A percentile compares a stretch with the other conserved stretches of the same genome.
phyloP scores from a whole-genome alignment of 2,888 invertebrate genomes.

The Timema podura region DNA sequence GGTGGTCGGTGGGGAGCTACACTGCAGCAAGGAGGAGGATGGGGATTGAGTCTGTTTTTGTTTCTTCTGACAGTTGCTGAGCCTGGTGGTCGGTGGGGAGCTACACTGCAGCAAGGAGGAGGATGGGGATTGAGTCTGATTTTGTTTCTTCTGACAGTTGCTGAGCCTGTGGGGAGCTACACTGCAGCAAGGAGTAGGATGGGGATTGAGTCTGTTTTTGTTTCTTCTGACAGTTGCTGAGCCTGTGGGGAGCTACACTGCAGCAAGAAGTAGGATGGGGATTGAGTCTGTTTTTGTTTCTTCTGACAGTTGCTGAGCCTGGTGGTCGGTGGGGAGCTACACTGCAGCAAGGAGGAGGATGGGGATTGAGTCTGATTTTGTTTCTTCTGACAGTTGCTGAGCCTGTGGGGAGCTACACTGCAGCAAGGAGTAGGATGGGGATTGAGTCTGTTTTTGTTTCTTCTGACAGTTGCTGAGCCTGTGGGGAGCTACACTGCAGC shows the following conservation, averaged over 20 bases:
- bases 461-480: background rate
- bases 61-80: conserved; percentile 49
- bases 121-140: conserved; percentile 42
- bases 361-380: conserved; percentile 33
- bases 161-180: no score
- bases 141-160: conserved; percentile 21
- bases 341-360: conserved; percentile 60
- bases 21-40: conserved; percentile 60
- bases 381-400: conserved; percentile 49
- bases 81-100: conserved; percentile 53
- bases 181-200: background rate
- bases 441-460: conserved; percentile 24
- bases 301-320: conserved; percentile 53
- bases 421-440: conserved; percentile 51
- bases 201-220: background rate
- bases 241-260: no score
- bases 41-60: conserved; percentile 33
- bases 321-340: conserved; percentile 55
- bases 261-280: no score
- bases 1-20: conserved; percentile 55
- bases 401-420: conserved; percentile 55
- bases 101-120: conserved; percentile 59
- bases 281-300: no score
- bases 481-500: no score
- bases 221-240: no score